Evolutionary conservation across 2,888 invertebrate genomes (phyloP).

Genomic region (Salticus scenicus): DNA sequence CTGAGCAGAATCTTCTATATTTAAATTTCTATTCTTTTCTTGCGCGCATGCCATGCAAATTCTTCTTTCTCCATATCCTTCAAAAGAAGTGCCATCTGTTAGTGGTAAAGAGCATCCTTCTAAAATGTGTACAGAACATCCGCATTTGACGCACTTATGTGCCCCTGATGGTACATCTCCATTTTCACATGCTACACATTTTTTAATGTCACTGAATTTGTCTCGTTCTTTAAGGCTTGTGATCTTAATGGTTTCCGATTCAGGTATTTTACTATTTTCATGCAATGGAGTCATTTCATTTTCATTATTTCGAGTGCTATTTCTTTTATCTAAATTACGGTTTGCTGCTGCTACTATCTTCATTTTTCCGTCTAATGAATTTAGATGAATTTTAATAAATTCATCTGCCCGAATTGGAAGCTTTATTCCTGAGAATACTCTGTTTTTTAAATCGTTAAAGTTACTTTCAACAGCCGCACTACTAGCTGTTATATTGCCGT

Average conservation of each 20-base stretch:
- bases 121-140: not conserved
- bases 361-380: not conserved
- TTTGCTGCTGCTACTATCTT: not conserved
- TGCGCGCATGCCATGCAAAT: not conserved
- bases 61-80: not conserved
- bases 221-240: not conserved
- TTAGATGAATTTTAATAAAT: too few relatives aligned
- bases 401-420: not conserved
- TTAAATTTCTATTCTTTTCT: not conserved
- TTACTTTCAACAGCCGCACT: too few relatives aligned
- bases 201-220: not conserved
- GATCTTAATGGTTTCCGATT: not conserved
- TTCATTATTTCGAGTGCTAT: too few relatives aligned
- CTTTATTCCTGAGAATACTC: not conserved
- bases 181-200: not conserved
- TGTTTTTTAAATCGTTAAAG: not conserved
- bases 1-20: not conserved
- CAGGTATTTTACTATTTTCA: not conserved
- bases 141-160: not conserved
- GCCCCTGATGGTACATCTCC: not conserved
- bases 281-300: not conserved
- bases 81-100: not conserved
- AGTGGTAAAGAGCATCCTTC: not conserved
- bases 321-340: too few relatives aligned
- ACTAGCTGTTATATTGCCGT: not conserved